Conservation (phyloP, 2,797 vertebrate genomes). For the Periparus ater region DNA sequence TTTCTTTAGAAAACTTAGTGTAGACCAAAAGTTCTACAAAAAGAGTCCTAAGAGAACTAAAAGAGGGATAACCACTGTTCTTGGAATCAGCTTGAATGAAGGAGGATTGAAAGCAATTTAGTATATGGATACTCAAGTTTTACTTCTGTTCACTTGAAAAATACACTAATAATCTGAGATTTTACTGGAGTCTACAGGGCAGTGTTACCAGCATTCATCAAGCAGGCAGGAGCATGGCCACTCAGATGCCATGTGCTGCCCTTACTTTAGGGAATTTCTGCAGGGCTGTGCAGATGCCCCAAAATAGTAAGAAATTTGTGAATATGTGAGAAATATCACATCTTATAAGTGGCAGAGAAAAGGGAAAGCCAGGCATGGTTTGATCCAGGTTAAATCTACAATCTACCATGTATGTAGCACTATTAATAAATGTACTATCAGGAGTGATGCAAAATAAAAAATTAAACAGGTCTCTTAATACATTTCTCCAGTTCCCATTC, state of each 20-base stretch:
- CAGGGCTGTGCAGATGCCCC: neutral
- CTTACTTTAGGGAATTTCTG: neutral
- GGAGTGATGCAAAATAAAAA: neutral
- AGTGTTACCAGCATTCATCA: neutral
- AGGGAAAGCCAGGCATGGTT: fast-evolving
- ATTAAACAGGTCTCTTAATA: neutral
- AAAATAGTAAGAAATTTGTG: neutral
- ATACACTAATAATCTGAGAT: neutral
- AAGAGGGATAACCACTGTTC: neutral
- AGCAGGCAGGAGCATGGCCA: neutral
- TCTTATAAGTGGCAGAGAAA: neutral
- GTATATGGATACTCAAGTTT: neutral
- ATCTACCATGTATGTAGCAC: neutral
- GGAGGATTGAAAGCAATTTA: neutral
- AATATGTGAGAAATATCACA: neutral
- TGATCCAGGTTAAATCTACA: neutral
- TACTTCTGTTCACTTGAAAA: neutral
- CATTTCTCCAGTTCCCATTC: neutral
- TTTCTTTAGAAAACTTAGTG: neutral
- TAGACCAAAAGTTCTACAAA: neutral
- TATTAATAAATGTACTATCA: neutral
- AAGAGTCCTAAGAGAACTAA: neutral
- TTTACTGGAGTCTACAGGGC: neutral
- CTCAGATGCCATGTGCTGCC: neutral
- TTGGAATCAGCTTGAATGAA: neutral